These are phyloP conservation scores for Epirrhoe tristata DNA, from an alignment of 2,888 invertebrate species.

Conservation along the genomic window DNA sequence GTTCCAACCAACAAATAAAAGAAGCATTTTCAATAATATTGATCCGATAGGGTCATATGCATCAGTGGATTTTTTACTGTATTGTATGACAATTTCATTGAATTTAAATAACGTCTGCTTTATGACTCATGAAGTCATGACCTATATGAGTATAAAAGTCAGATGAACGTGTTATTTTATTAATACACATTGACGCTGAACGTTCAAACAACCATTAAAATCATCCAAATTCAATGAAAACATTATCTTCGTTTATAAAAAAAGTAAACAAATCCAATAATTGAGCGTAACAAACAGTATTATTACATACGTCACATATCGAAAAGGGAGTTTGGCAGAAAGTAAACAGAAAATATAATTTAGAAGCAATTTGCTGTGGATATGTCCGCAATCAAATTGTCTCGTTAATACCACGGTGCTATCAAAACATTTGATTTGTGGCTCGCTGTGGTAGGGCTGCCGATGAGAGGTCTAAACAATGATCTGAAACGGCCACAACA, in stretches of 20 bases:
- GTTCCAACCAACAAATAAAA: too few species aligned
- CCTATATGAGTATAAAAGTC: background rate
- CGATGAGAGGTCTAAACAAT: constrained; percentile 1
- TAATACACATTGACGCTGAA: background rate
- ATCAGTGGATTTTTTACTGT: background rate
- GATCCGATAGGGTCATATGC: too few species aligned
- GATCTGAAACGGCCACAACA: background rate
- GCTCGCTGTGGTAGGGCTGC: constrained; percentile 51
- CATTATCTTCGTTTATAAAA: constrained; percentile 49
- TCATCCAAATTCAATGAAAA: constrained; percentile 45
- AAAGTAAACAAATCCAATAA: constrained; percentile 73
- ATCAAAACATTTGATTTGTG: constrained; percentile 86
- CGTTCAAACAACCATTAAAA: constrained; percentile 36
- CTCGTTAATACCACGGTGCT: constrained; percentile 84
- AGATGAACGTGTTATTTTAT: background rate
- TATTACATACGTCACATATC: constrained; percentile 72
- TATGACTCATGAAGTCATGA: background rate
- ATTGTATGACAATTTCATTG: background rate
- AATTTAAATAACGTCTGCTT: background rate
- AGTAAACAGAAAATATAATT: constrained; percentile 86
- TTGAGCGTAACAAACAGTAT: constrained; percentile 72
- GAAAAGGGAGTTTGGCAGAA: constrained; percentile 82
- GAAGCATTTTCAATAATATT: too few species aligned
- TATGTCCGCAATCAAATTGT: constrained; percentile 86
- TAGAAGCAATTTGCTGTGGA: constrained; percentile 85